Percentiles rank a stretch among this genome's conserved stretches.
Conservation (phyloP, 2,888 invertebrate species). For the Conistra vaccinii region DNA sequence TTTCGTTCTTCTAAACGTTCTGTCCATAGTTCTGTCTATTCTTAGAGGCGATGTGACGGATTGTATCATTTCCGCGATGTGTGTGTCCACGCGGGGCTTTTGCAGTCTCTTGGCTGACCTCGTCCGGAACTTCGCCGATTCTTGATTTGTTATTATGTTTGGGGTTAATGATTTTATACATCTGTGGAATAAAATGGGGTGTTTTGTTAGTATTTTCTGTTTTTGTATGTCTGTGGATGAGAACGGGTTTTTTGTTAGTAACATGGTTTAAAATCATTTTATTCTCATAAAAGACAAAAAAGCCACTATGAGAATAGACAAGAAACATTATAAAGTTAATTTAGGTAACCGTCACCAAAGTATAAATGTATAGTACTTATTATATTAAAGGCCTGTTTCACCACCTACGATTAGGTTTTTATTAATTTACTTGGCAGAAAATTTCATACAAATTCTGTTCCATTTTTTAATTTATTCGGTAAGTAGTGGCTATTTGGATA, state of each 20-base stretch:
- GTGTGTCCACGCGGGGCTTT: conserved; percentile 70
- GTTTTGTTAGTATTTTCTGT: neutral
- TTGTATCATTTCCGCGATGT: conserved; percentile 74
- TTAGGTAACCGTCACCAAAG: no score
- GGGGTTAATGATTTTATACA: conserved; percentile 86
- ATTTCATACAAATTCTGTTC: no score
- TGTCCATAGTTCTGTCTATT: conserved; percentile 70
- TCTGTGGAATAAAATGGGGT: conserved; percentile 68
- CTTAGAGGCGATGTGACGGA: conserved; percentile 75
- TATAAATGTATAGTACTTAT: no score
- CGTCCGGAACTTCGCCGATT: conserved; percentile 82
- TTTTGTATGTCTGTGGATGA: conserved; percentile 2
- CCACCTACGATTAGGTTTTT: no score
- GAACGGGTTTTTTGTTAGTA: neutral
- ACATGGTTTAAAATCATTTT: no score
- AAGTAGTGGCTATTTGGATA: no score
- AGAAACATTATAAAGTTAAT: no score
- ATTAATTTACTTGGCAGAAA: no score
- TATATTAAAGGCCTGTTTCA: no score
- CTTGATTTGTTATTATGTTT: conserved; percentile 73
- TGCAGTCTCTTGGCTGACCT: conserved; percentile 81
- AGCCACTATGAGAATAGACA: no score
- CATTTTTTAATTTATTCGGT: no score
- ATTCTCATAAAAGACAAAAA: no score
- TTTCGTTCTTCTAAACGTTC: conserved; percentile 69